Conservation (phyloP, 2,797 vertebrate genomes). For the Argya squamiceps region DNA sequence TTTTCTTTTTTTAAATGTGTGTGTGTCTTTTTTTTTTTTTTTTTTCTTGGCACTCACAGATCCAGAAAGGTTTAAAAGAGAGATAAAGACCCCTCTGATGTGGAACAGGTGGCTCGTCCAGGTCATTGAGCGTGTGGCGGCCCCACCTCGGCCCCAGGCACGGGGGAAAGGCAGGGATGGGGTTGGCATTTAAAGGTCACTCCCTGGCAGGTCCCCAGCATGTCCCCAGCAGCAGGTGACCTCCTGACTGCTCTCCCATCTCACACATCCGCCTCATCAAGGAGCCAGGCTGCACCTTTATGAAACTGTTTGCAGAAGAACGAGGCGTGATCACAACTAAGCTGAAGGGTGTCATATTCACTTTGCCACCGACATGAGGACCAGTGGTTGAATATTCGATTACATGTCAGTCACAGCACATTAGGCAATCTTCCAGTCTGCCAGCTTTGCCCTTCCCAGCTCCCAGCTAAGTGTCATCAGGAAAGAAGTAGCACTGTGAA, state of each 20-base stretch:
- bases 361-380: conserved; percentile 45
- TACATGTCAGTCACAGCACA: conserved; percentile 69
- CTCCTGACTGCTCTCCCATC: conserved; percentile 59
- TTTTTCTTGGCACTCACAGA: background rate
- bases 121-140: background rate
- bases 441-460: conserved; percentile 53
- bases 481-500: conserved; percentile 16
- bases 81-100: conserved; percentile 31
- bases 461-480: conserved; percentile 51
- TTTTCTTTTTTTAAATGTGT: background rate
- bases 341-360: conserved; percentile 61
- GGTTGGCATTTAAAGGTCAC: conserved; percentile 61
- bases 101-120: conserved; percentile 31
- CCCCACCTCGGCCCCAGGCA: background rate
- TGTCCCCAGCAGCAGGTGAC: conserved; percentile 49
- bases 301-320: conserved; percentile 59
- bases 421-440: conserved; percentile 73
- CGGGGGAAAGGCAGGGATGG: background rate
- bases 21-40: fast-evolving
- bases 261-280: conserved; percentile 56
- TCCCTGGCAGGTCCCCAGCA: conserved; percentile 26
- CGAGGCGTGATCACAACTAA: conserved; percentile 63
- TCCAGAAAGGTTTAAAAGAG: background rate
- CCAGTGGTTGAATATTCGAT: conserved; percentile 70
- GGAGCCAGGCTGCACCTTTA: conserved; percentile 67